Evolutionary conservation across 2,113 vertebrate species (phyloP).

Genomic region (Saccopteryx bilineata): DNA sequence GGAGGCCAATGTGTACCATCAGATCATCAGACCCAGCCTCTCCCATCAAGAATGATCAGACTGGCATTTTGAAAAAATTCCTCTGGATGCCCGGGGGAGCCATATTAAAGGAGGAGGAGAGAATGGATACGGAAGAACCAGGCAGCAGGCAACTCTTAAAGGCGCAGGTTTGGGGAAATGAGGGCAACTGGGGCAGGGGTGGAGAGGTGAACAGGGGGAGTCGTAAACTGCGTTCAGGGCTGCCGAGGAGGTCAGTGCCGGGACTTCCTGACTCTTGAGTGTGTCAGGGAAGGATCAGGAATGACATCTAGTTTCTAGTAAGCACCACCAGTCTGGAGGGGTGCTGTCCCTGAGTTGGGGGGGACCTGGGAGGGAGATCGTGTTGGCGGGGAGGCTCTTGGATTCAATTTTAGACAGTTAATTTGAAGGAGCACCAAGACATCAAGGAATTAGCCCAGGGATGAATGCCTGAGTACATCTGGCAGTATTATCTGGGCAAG

Average conservation of each 20-base stretch:
- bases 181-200: background rate
- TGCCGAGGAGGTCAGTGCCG: fast-evolving
- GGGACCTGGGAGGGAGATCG: background rate
- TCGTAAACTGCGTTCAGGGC: background rate
- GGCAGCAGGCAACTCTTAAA: background rate
- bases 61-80: background rate
- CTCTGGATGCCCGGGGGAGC: background rate
- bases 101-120: background rate
- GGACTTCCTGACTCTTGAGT: background rate
- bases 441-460: background rate
- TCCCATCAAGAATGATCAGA: background rate
- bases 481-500: background rate
- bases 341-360: background rate
- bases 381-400: background rate
- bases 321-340: background rate
- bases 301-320: background rate
- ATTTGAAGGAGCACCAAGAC: background rate
- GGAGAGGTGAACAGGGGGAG: background rate
- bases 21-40: background rate
- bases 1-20: background rate
- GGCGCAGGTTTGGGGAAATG: background rate
- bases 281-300: background rate
- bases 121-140: background rate
- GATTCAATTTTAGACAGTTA: background rate
- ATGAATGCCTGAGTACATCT: background rate